These are phyloP conservation scores for Bos indicus DNA, from an alignment of 2,113 vertebrate species.

Conservation along the genomic window DNA sequence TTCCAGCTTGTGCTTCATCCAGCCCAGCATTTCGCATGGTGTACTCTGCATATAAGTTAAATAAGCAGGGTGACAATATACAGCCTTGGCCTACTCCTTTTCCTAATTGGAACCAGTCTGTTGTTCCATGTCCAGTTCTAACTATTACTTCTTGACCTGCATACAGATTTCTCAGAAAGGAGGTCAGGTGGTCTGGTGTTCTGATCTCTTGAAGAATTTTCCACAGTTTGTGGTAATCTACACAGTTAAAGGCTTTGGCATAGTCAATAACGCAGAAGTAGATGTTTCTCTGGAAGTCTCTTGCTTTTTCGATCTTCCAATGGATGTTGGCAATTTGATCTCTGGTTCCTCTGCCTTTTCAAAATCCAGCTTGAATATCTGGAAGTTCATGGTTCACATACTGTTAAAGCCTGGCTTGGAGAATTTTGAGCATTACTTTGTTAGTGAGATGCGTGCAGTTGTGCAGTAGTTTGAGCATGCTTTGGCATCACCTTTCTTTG, in stretches of 20 bases:
- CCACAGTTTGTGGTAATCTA: neutral
- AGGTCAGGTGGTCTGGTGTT: neutral
- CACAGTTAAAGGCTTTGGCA: neutral
- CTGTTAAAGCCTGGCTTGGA: neutral
- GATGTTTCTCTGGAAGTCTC: neutral
- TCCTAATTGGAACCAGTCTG: neutral
- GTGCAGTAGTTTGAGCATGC: neutral
- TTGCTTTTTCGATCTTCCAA: neutral
- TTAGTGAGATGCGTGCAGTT: neutral
- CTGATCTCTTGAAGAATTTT: neutral
- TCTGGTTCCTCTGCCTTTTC: neutral
- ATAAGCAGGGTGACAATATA: neutral
- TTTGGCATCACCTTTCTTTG: neutral
- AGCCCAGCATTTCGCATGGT: neutral
- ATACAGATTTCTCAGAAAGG: neutral
- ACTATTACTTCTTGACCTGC: neutral
- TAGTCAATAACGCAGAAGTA: neutral
- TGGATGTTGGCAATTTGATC: neutral
- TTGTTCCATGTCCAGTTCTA: neutral
- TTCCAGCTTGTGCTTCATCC: neutral
- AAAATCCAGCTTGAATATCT: neutral
- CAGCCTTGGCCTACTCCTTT: neutral
- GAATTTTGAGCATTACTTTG: neutral
- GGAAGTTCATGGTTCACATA: neutral
- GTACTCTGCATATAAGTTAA: neutral